These are phyloP conservation scores for Idaea aversata DNA, from an alignment of 2,888 invertebrate species.

Conservation along the genomic window DNA sequence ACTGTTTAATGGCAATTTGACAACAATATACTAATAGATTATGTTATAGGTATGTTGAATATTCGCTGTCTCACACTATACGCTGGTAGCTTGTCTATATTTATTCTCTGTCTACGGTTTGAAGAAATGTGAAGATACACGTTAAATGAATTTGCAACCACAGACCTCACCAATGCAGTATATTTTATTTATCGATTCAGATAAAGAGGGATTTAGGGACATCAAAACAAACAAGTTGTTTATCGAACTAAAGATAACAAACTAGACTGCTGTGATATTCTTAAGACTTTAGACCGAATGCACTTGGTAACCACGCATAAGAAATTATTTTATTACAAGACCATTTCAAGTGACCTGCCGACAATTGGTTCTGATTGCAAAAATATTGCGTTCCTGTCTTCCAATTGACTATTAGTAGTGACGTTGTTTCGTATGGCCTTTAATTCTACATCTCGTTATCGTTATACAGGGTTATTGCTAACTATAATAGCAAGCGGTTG, in stretches of 20 bases:
- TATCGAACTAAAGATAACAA: neutral
- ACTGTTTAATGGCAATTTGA: too few species aligned
- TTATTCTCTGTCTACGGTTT: too few species aligned
- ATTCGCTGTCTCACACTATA: too few species aligned
- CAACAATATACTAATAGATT: too few species aligned
- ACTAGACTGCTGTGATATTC: too few species aligned
- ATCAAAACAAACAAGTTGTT: neutral
- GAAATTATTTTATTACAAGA: neutral
- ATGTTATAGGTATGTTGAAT: too few species aligned
- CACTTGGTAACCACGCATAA: neutral
- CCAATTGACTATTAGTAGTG: slow-evolving; percentile 50
- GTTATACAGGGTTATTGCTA: too few species aligned
- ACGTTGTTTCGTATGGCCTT: slow-evolving; percentile 20
- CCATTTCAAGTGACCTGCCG: slow-evolving; percentile 19
- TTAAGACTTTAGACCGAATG: neutral
- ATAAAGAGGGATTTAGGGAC: neutral
- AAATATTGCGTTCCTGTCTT: slow-evolving; percentile 56
- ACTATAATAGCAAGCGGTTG: too few species aligned
- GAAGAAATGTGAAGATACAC: neutral
- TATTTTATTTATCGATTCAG: neutral
- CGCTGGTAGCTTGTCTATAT: too few species aligned
- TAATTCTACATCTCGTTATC: too few species aligned
- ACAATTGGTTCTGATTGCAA: slow-evolving; percentile 68
- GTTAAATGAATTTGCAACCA: neutral
- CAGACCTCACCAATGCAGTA: neutral